Evolutionary conservation across 2,113 vertebrate species (phyloP).

Genomic region (Callaeas wilsoni): DNA sequence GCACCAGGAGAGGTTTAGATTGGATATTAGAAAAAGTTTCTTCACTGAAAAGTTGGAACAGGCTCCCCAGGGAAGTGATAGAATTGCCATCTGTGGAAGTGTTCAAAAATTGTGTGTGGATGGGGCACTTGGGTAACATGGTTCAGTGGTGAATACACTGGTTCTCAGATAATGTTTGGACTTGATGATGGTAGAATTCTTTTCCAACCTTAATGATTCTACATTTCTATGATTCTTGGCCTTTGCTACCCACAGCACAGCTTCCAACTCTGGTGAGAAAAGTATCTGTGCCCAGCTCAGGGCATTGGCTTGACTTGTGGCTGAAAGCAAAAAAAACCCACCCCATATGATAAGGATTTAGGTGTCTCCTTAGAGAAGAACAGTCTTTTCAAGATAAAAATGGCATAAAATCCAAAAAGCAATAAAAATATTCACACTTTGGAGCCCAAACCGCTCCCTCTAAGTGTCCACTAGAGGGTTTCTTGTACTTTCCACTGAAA

Average conservation of each 20-base stretch:
- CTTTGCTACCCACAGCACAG: not conserved
- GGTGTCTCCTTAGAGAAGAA: not conserved
- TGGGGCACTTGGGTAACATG: not conserved
- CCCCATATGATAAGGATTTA: not conserved
- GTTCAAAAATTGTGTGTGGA: not conserved
- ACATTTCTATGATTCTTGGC: not conserved
- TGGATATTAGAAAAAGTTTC: not conserved
- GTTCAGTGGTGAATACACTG: not conserved
- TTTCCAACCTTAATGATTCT: not conserved
- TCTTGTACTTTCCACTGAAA: constrained; percentile 27
- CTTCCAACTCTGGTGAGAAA: not conserved
- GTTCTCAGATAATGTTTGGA: not conserved
- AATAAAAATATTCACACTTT: not conserved
- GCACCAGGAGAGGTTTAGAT: not conserved
- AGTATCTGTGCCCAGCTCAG: not conserved
- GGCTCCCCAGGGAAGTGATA: not conserved
- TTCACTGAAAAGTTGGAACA: not conserved
- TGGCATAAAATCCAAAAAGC: not conserved
- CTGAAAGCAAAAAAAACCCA: not conserved
- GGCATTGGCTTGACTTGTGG: not conserved
- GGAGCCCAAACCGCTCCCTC: not conserved
- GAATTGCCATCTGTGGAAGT: not conserved
- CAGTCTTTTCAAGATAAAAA: not conserved
- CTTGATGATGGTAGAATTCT: not conserved
- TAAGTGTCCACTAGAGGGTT: constrained; percentile 59